Percentiles rank a stretch among this genome's conserved stretches.
These are phyloP conservation scores for Chionomys nivalis DNA, from an alignment of 2,113 vertebrate species.

Conservation along the genomic window DNA sequence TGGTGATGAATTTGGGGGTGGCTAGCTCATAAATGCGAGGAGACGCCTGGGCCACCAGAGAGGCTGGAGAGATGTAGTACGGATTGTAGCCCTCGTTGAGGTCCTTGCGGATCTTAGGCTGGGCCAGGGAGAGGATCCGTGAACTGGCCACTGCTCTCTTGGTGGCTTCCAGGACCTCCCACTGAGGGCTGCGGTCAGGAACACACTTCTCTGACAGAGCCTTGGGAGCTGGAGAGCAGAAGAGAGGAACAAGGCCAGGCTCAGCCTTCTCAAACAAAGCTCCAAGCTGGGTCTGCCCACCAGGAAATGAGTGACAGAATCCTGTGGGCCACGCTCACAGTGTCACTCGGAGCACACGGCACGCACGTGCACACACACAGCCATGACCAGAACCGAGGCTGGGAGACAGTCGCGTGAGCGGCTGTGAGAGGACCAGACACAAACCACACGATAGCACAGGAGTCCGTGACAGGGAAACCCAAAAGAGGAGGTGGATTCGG, in stretches of 20 bases:
- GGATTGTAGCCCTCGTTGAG: constrained; percentile 71
- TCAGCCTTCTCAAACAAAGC: too few species aligned
- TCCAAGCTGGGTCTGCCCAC: background rate
- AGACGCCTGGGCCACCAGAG: constrained; percentile 68
- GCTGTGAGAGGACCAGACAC: background rate
- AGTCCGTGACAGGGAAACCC: background rate
- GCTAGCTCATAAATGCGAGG: constrained; percentile 77
- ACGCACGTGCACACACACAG: too few species aligned
- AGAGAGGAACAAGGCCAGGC: background rate
- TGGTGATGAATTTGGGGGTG: constrained; percentile 65
- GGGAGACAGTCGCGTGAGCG: rapidly evolving
- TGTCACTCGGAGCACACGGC: background rate
- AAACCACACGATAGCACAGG: background rate
- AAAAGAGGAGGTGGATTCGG: background rate
- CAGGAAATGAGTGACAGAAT: background rate
- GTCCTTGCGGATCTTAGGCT: constrained; percentile 71
- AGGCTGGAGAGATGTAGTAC: constrained; percentile 67
- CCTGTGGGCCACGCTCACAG: background rate
- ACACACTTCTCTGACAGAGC: constrained; percentile 63
- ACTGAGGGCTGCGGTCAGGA: constrained; percentile 71
- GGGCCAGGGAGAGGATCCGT: constrained; percentile 72
- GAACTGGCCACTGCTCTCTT: constrained; percentile 74
- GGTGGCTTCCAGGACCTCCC: constrained; percentile 59
- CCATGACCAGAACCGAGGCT: rapidly evolving
- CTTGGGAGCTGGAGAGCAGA: constrained; percentile 67